A percentile compares a stretch with the other conserved stretches of the same genome.
Conservation (phyloP, 2,797 vertebrate genomes). For the Avahi laniger region DNA sequence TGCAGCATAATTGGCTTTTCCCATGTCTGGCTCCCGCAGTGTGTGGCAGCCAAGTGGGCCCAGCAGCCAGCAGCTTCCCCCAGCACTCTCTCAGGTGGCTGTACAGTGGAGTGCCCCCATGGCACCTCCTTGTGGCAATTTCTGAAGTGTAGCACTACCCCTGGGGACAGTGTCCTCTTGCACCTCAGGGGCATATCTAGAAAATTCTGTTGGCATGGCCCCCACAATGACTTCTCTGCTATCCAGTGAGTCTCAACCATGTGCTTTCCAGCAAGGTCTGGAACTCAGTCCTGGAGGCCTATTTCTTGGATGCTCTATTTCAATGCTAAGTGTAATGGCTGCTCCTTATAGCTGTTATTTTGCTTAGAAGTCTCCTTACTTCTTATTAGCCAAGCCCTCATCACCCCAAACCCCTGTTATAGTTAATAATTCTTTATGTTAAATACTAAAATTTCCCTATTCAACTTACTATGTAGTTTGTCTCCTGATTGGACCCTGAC, state of each 20-base stretch:
- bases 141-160: background rate
- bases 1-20: background rate
- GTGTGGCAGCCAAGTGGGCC: background rate
- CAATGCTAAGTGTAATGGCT: background rate
- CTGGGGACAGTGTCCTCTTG: background rate
- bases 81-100: background rate
- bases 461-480: background rate
- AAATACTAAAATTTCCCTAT: background rate
- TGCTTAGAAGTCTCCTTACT: background rate
- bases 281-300: background rate
- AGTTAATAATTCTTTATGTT: conserved; percentile 18
- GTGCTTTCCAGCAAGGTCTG: background rate
- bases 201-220: background rate
- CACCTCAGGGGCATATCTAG: background rate
- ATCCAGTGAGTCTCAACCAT: background rate
- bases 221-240: background rate
- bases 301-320: background rate
- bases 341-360: background rate
- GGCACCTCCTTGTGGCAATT: background rate
- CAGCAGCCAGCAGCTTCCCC: background rate
- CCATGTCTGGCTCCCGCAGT: background rate
- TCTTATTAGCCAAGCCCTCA: background rate
- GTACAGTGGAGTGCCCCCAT: background rate
- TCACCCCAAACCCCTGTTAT: background rate
- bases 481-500: background rate